Base-by-base conservation (phyloP, 1,140 invertebrate genomes). In the Mycetomoellerius zeteki region DNA sequence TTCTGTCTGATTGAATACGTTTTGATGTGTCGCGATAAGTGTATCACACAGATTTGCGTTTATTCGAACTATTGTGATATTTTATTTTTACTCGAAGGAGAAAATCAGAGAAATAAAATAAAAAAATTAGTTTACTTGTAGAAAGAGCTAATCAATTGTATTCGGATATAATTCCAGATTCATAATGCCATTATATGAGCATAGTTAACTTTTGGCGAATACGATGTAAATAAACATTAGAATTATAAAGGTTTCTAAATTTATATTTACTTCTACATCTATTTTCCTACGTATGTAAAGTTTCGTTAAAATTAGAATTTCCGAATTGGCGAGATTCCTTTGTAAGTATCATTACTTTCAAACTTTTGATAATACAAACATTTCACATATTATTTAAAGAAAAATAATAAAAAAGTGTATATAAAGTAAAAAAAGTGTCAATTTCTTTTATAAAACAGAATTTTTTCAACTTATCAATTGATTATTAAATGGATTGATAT, bases 1-100 rank as follows among this genome's bases (percentile, higher is more conserved):
- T 27, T 80, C 30, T 33, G 19, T 76, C 62, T 81, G 76, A 89
- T 89, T 88, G 50, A 86, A 85, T 89, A 82, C 54, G 62, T 47
- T 86, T 67, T 86, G 27, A 77, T 82, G 27, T 60, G 30, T 81
- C 87, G 60, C 30, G 78, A 64, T 62, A 86, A 88, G 67, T 52
- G 19, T 65, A 60, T 76, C n/a, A 10, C 16, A 50, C 4, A 16
- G 30, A 56, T 75, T 71, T 71, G 8, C 33, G 24, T 24, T 72
- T 54, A 72, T 19, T 72, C 14, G 0, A 1, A 21, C 10, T n/a
- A 21, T 54, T 21, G 19, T 58, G 27, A 73, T 37, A 47, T 75
- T 58, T 37, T 33, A 16, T 47, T 6, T 50, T 6, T 30, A 50
- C 8, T 69, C 12, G 3, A 56, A 37, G 10, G 4, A 56, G 1